Percentiles rank a stretch among this genome's conserved stretches.
Evolutionary conservation across 2,888 invertebrate genomes (phyloP).

Genomic region (Cybosia mesomella): DNA sequence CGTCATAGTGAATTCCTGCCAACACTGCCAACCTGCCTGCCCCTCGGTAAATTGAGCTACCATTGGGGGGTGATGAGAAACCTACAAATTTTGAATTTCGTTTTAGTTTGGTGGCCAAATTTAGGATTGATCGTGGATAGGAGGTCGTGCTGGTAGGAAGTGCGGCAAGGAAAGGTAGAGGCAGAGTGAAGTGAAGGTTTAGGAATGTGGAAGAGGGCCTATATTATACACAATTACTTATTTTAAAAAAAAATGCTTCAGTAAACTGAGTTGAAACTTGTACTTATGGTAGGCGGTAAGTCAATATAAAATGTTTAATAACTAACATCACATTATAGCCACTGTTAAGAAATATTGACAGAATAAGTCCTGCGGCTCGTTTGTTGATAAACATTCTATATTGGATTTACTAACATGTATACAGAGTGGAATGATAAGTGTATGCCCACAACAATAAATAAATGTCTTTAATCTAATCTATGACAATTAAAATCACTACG

Average conservation of each 20-base stretch:
- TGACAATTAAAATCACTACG: background rate
- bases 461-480: background rate
- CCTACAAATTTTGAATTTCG: conserved; percentile 71
- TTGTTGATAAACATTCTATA: conserved; percentile 1
- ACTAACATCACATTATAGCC: background rate
- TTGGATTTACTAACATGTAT: background rate
- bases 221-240: background rate
- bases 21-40: conserved; percentile 94
- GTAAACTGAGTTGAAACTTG: background rate
- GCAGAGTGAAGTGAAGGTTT: background rate
- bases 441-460: background rate
- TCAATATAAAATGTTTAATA: background rate
- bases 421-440: conserved; percentile 3
- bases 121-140: background rate
- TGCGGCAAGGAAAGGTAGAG: background rate
- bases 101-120: conserved; percentile 25
- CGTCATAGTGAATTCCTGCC: conserved; percentile 99
- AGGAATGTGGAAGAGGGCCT: background rate
- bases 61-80: conserved; percentile 99
- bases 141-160: background rate
- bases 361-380: background rate
- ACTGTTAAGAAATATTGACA: background rate
- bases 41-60: conserved; percentile 98
- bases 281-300: background rate
- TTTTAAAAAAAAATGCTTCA: background rate